These are phyloP conservation scores for Drosophila chauvacae DNA, from an alignment of 1,140 invertebrate genomes.

Conservation along the genomic window DNA sequence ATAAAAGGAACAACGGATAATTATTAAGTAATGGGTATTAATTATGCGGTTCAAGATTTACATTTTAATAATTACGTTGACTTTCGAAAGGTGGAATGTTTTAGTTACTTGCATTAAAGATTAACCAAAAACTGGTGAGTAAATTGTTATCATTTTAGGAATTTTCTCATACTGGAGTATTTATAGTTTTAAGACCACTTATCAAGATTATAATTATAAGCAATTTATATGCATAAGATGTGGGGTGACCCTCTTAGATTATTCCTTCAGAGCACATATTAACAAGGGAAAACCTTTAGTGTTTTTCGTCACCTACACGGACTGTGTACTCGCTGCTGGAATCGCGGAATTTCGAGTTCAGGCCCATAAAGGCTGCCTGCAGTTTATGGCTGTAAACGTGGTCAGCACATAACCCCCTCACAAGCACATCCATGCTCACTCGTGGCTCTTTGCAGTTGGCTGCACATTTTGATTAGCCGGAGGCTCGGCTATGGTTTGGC, in stretches of 20 bases:
- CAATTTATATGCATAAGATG: no score
- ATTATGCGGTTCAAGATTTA: background rate
- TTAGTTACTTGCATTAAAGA: background rate
- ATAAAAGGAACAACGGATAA: background rate
- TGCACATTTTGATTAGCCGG: conserved; percentile 78
- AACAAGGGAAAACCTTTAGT: background rate
- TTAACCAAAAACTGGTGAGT: background rate
- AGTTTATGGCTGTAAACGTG: conserved; percentile 15
- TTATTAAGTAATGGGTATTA: background rate
- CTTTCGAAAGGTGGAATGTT: background rate
- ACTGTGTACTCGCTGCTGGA: background rate
- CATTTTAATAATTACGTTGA: no score
- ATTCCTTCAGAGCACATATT: background rate
- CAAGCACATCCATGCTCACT: background rate
- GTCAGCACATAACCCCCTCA: background rate
- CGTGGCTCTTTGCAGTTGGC: conserved; percentile 62
- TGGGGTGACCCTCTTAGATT: background rate
- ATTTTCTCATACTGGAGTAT: background rate
- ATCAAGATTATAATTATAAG: background rate
- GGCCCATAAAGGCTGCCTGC: conserved; percentile 3
- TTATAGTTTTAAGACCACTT: no score
- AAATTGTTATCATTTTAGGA: background rate
- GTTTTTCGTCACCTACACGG: background rate
- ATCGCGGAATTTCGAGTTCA: background rate
- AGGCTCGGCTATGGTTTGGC: conserved; percentile 38